A percentile compares a stretch with the other conserved stretches of the same genome.
Conservation (phyloP, 2,113 vertebrate species). For the Chaetodon auriga region DNA sequence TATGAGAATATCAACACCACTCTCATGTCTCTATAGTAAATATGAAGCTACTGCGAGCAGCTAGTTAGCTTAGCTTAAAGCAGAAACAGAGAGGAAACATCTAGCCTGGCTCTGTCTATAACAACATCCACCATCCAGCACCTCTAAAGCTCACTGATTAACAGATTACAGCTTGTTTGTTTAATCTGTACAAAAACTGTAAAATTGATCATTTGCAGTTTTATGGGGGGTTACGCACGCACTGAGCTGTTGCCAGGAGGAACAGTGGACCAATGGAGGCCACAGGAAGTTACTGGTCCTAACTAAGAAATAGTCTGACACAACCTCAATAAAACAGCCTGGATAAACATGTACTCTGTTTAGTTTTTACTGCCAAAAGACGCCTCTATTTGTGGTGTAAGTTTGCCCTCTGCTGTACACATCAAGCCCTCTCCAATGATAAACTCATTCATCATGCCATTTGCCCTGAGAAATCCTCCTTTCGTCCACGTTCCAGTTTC, state of each 20-base stretch:
- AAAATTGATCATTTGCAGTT: neutral
- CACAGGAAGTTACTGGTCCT: neutral
- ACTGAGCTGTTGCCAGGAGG: neutral
- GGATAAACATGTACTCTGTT: constrained; percentile 5
- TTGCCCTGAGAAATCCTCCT: constrained; percentile 19
- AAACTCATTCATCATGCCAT: neutral
- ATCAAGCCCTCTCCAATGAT: neutral
- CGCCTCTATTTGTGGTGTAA: constrained; percentile 23
- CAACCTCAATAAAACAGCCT: neutral
- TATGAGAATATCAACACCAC: neutral
- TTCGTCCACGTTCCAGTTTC: neutral
- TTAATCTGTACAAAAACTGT: neutral
- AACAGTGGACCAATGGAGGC: neutral
- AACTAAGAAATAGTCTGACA: neutral
- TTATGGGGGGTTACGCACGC: neutral
- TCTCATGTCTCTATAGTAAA: neutral
- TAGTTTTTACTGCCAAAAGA: neutral
- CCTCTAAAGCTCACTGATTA: neutral
- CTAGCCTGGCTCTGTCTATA: neutral
- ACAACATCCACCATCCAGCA: neutral
- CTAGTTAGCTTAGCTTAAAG: neutral
- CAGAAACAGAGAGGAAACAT: neutral
- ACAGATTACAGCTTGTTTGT: neutral
- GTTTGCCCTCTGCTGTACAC: constrained; percentile 64
- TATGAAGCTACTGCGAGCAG: neutral